Base-by-base conservation (phyloP, 2,888 invertebrate species). In the Clostera curtula region DNA sequence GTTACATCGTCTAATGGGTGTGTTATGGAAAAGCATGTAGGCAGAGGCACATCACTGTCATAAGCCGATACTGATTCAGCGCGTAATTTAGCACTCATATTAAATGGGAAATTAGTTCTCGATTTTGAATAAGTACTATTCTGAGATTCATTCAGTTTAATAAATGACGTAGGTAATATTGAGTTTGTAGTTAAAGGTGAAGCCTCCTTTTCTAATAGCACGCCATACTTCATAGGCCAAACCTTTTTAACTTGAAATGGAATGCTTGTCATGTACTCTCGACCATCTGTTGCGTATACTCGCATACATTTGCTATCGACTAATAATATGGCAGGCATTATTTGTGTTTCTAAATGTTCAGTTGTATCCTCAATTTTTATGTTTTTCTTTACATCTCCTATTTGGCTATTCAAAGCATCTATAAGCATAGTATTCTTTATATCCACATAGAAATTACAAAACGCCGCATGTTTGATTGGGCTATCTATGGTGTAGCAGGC, bases 1-100 rank as follows among this genome's bases (percentile, higher is more conserved):
- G 92, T 90, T 12, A 96, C 91, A 73, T 97, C 97, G 66, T 97
- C 95, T 27, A 97, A 74, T 0, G 97, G 97, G 85, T 97, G 96
- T 1, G 91, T 86, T 31, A 97, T 73, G 5, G 95, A 95, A 68
- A 94, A 97, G 24, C 96, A 86, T 0, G 92, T 89, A 0, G 96
- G 93, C 56, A 93, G 83, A 0, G 84, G 77, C 25, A 87, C 79
- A 19, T 85, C 84, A n/a, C 69, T 64, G 2, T 83, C 84, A 15
- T 63, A 76, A 0, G 56, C 68, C 1, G 72, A 67, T 0, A 72
- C 45, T 0, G 80, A 79, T 27, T 82, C 82, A 0, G 69, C 63
- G 5, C 74, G 56, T 4, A 75, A 40, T 32, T 66, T 74, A 0
- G 72, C 72, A 22, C 83, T 83, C 67, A 76, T 69, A 19, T 76